Base-by-base conservation (phyloP, 2,888 invertebrate genomes). In the Brenthis hecate region DNA sequence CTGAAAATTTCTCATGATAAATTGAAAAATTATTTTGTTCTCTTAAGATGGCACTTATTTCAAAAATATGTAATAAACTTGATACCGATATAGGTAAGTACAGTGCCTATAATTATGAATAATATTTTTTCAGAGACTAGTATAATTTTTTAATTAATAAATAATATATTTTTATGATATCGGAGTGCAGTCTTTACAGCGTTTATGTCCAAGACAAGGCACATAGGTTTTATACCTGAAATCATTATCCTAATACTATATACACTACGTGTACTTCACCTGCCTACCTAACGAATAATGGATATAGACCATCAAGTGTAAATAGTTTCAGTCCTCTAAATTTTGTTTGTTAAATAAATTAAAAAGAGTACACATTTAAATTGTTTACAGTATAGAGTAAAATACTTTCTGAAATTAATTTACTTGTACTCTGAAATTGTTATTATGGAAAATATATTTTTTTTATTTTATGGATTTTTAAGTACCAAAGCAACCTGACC, bases 401-500 rank as follows among this genome's bases (percentile, higher is more conserved):
- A 53, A 23, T 23, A 54, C 11, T 11, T 43, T 43, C 36, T 13
- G 54, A n/a, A 23, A 23, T 58, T 8, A 58, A 58, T 48, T 57
- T 4, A 28, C 13, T 16, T 61, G 61, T 53, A 61, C n/a, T 16
- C 36, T n/a, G 6, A 13, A 28, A 13, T 16, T 13, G n/a, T 6
- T n/a, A 16, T 53, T 36, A 6, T 16, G 36, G 8, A 53, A 16
- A n/a, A n/a, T 13, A 11, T 28, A 3, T n/a, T 36, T 19, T 53
- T 6, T 48, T 55, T 51, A 62, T 13, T 57, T 14, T 60, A 56
- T n/a, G 91, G 90, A 77, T 92, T 92, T 76, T 84, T 86, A 71
- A 93, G 85, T 68, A 92, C 85, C 70, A 97, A 91, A 73, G 94
- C 94, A 74, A 98, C 96, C 81, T 95, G 95, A 68, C 98, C 98